Base-by-base conservation (phyloP, 1,140 invertebrate species). In the Drosophila varians region DNA sequence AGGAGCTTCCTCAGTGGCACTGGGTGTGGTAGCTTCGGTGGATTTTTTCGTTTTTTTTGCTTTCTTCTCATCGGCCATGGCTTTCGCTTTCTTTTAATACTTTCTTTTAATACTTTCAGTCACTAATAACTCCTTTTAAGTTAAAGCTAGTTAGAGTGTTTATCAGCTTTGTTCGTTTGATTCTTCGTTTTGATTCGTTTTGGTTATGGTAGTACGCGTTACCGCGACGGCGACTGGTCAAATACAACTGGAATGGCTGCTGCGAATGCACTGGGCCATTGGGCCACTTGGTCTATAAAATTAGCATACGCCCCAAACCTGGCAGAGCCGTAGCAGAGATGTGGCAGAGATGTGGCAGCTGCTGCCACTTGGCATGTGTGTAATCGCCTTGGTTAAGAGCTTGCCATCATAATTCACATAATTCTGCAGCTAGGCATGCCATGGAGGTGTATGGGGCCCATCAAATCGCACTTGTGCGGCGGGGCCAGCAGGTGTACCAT, bases 1-100 rank as follows among this genome's bases (percentile, higher is more conserved):
- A 34, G 61, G 25, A 21, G 55, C 53, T 28, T 74, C 70, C 25
- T 74, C 70, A n/a, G 43, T 36, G 23, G 62, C 62, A 51, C 36
- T 66, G 56, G 68, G 54, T 55, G 66, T 70, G 60, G 77, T 70
- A 28, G 75, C 45, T 54, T 86, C 79, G 6, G 76, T 65, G 48
- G 66, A 69, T 55, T 90, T 90, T 87, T 90, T 90, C 66, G 89
- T 83, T 90, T 90, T 90, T 49, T 90, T 90, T 28, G 74, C 61
- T 74, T 90, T 90, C 70, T 90, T 90, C 42, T 90, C 89, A 70
- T 90, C 89, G 52, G 89, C 89, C 89, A 90, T 90, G 19, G 48
- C 36, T 36, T 14, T 14, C 12, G 48, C 36, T 36, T 14, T 14
- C 12, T 38, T 7, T 14, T 6, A 38, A 7, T 6, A 38, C 36